Evolutionary conservation across 2,113 vertebrate species (phyloP).

Genomic region (Lontra canadensis): DNA sequence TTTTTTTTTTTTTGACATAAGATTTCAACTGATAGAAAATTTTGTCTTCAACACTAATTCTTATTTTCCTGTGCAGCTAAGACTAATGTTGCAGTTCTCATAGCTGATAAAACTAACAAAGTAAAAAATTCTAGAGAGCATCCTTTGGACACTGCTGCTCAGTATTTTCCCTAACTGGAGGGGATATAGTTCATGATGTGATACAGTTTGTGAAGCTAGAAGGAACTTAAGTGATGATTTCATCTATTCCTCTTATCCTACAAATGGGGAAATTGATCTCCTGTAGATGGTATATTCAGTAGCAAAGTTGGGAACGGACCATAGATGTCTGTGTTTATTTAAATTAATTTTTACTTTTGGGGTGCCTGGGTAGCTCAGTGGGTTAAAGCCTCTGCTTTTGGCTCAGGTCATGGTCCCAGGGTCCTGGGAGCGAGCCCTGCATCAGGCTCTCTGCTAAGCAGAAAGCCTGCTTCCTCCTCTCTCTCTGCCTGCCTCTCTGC

Average conservation of each 20-base stretch:
- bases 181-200: too few species aligned
- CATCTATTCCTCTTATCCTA: neutral
- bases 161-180: neutral
- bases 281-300: neutral
- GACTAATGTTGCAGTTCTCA: neutral
- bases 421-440: too few species aligned
- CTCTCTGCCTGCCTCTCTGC: too few species aligned
- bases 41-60: neutral
- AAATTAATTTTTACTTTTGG: neutral
- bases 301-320: neutral
- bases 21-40: neutral
- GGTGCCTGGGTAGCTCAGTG: too few species aligned
- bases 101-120: neutral
- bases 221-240: neutral
- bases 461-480: too few species aligned
- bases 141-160: neutral
- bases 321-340: neutral
- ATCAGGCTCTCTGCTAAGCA: too few species aligned
- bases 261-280: neutral
- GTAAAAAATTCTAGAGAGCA: neutral
- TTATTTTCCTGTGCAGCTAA: neutral
- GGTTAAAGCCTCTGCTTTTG: too few species aligned
- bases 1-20: neutral
- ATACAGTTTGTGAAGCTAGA: neutral
- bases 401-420: too few species aligned